Evolutionary conservation across 2,888 invertebrate species (phyloP), one percentile per base, ranked within the genome.

Genomic region (Deilephila porcellus): DNA sequence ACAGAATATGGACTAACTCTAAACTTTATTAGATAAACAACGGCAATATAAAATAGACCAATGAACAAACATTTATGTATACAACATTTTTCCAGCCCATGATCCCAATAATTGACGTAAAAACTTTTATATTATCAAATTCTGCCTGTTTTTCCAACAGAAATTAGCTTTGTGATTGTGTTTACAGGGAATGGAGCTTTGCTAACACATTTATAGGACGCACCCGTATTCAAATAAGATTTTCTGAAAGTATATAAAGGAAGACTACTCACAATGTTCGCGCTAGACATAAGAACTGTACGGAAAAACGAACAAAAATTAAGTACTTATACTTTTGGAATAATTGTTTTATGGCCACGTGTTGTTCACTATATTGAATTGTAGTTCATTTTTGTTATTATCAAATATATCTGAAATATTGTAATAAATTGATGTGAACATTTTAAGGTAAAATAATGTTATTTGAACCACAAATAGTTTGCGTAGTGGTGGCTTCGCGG

Each of bases 211-310:
- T 73, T 71, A 74, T 67, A 74, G 64, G 37, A 20, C 32, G 72
- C 20, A 14, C 74, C 71, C 74, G 75, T 75, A 75, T 63, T 74
- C 71, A 70, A 70, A 77, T 74, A 60, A 60, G 59, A 77, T 74
- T 74, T 74, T 72, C 60, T 62, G 37, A 62, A 17, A 77, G 72
- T 73, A 75, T 75, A 76, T 78, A 77, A 75, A 70, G 70, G 71
- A 67, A 71, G 71, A 71, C 73, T 71, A 75, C 72, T 74, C 74
- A 63, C 60, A 34, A 53, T 59, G n/a, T n/a, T 45, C 19, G 60
- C 8, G 37, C 1, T 20, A 19, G 34, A 37, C 25, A 32, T 4
- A 7, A 29, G 32, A 62, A 3, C 7, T 11, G 62, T 56, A 56
- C n/a, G 6, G 53, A 6, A 56, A 56, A 37, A 17, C 20, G 64